A percentile compares a stretch with the other conserved stretches of the same genome.
Conservation (phyloP, 1,140 invertebrate species). For the Papilio polytes region DNA sequence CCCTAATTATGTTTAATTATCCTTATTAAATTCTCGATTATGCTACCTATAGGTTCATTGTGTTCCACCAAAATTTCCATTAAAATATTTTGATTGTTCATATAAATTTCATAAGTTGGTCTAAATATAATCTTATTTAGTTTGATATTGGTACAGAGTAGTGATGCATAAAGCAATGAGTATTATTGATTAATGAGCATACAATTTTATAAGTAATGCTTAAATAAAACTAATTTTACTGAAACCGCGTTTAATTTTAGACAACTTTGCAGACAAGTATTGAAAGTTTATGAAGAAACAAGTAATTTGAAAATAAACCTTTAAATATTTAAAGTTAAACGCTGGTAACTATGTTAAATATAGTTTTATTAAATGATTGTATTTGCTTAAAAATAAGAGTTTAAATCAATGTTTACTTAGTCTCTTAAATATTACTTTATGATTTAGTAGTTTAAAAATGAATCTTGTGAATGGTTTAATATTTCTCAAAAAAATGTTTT, state of each 20-base stretch:
- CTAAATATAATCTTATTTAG: constrained; percentile 1
- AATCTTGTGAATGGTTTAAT: background rate
- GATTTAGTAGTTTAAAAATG: background rate
- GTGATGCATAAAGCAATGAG: background rate
- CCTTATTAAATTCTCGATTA: background rate
- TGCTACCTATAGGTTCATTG: background rate
- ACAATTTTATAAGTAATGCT: background rate
- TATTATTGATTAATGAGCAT: background rate
- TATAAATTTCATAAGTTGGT: no score
- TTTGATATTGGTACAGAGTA: background rate
- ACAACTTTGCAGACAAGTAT: background rate
- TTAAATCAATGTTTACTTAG: constrained; percentile 8
- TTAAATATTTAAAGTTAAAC: background rate
- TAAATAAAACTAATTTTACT: constrained; percentile 9
- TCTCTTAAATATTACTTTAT: background rate
- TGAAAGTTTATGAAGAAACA: background rate
- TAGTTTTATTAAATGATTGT: background rate
- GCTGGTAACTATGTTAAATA: background rate
- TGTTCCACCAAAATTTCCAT: background rate
- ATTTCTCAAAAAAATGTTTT: background rate
- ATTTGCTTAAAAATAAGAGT: background rate
- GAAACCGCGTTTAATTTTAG: background rate
- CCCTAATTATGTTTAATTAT: background rate
- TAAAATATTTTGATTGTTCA: background rate
- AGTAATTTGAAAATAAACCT: background rate